Evolutionary conservation across 2,888 invertebrate species (phyloP).

Genomic region (Drosophila aldrichi): DNA sequence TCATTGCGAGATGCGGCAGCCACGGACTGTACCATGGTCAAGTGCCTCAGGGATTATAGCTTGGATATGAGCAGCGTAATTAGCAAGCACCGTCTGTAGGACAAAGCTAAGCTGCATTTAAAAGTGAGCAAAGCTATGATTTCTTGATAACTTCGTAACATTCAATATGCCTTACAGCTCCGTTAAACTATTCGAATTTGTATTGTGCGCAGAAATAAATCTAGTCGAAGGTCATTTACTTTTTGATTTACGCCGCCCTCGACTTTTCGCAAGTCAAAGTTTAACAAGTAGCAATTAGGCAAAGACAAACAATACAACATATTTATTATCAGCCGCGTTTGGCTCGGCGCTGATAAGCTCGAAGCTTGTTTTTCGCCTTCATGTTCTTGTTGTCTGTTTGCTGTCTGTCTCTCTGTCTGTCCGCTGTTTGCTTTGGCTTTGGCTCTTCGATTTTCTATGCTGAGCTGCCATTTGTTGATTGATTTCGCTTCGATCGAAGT

Average conservation of each 20-base stretch:
- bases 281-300: constrained; percentile 38
- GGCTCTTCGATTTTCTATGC: constrained; percentile 13
- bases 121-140: too few relatives aligned
- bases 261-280: constrained; percentile 35
- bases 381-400: constrained; percentile 13
- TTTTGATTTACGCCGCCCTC: constrained; percentile 23
- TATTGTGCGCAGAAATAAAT: background rate
- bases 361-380: constrained; percentile 10
- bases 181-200: constrained; percentile 8
- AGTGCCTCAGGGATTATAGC: constrained; percentile 45
- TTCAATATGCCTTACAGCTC: background rate
- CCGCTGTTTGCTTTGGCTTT: constrained; percentile 20
- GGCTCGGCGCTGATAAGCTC: constrained; percentile 35
- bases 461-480: constrained; percentile 40
- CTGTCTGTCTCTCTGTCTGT: constrained; percentile 22
- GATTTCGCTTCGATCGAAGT: constrained; percentile 26
- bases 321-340: constrained; percentile 26
- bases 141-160: too few relatives aligned
- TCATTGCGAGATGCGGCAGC: constrained; percentile 18
- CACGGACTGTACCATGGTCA: constrained; percentile 28
- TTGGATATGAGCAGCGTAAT: background rate
- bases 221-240: constrained; percentile 1
- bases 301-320: background rate
- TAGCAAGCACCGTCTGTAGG: background rate
- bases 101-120: background rate